Base-by-base conservation (phyloP, 1,140 invertebrate species). In the Harpegnathos saltator region DNA sequence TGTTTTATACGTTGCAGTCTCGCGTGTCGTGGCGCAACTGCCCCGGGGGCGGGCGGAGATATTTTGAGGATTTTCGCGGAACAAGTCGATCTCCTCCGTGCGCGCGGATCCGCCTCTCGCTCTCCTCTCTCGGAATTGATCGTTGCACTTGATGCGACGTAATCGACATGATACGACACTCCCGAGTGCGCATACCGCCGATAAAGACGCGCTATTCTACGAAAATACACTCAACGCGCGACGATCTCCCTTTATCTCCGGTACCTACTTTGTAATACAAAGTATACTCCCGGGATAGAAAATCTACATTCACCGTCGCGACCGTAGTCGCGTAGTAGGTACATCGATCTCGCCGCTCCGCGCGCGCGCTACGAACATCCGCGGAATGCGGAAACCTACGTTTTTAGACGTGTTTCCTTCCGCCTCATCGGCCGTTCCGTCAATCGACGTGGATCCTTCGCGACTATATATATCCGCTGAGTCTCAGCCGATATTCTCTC, bases 211-310 rank as follows among this genome's bases (percentile, higher is more conserved):
- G 65, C 65, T 65, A 71, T 80, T 80, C 52, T 71, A 71, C 65
- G 75, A 80, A 80, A 71, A 71, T 80, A 80, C 65, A 80, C 65
- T 80, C 75, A 80, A 80, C 65, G 65, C 65, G 65, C 75, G 33
- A 80, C 65, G 75, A 78, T 78, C 63, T 78, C 56, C 75, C 58
- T 71, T 52, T 69, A 69, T 78, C 65, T 52, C 65, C 14, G 24
- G 75, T 58, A 65, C 69, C 69, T 69, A 80, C 75, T 80, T 80
- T 80, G 75, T 69, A 69, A 29, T 71, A 71, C 65, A 80, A 80
- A 80, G 65, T 71, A 33, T 44, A 44, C 38, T 44, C 38, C 38
- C 38, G 38, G 38, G 38, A 44, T 44, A 44, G 22, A 26, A 69
- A 68, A 29, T 44, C 17, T 26, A 56, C 19, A 52, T 33, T 9